phyloP scores from a whole-genome alignment of 2,888 invertebrate genomes.

The Thera britannica region DNA sequence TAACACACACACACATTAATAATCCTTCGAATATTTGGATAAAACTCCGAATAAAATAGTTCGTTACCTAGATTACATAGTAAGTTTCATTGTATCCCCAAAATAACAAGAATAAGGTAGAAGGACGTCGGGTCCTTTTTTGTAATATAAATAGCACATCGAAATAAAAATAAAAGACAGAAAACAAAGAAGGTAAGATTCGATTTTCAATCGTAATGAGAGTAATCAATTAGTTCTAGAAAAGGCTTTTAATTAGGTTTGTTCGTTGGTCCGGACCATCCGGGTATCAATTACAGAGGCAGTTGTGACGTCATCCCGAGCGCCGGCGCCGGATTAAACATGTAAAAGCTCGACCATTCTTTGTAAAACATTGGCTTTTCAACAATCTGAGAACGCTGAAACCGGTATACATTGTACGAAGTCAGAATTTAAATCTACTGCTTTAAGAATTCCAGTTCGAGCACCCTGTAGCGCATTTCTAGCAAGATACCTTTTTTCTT shows the following conservation, averaged over 20 bases:
- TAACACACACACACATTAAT: too few species aligned
- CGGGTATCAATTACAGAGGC: background rate
- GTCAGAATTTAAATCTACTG: background rate
- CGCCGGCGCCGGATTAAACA: background rate
- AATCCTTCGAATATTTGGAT: too few species aligned
- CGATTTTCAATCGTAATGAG: conserved; percentile 24
- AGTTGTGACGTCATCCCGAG: background rate
- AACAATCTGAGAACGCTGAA: background rate
- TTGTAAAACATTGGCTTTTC: background rate
- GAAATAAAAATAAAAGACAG: background rate
- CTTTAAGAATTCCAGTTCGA: background rate
- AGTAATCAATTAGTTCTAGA: conserved; percentile 28
- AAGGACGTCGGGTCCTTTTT: too few species aligned
- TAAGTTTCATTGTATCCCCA: too few species aligned
- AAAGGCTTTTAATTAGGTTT: conserved; percentile 8
- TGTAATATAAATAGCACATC: background rate
- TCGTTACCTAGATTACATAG: too few species aligned
- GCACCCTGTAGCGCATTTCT: background rate
- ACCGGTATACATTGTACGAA: background rate
- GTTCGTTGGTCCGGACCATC: background rate
- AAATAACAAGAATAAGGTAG: too few species aligned
- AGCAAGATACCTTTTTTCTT: background rate
- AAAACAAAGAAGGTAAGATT: conserved; percentile 7
- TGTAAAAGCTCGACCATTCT: background rate
- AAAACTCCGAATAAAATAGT: too few species aligned